Evolutionary conservation across 2,888 invertebrate genomes (phyloP).

Genomic region (Ethmia dodecea): DNA sequence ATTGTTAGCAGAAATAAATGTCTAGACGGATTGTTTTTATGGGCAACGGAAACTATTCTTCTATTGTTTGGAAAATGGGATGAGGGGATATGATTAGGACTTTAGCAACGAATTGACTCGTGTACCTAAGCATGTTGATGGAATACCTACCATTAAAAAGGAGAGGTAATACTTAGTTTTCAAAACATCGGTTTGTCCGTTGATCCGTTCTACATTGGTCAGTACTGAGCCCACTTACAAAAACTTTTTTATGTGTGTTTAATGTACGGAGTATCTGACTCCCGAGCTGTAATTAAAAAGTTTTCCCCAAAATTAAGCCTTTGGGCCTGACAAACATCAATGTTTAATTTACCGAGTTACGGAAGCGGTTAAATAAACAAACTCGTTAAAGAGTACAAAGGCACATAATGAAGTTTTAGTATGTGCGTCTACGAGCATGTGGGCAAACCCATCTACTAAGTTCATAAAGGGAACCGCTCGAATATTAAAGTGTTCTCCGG

Average conservation of each 20-base stretch:
- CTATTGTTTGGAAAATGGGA: too few species aligned
- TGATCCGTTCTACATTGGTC: too few species aligned
- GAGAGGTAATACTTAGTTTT: too few species aligned
- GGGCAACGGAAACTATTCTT: too few species aligned
- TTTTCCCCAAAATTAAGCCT: constrained; percentile 8
- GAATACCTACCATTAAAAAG: too few species aligned
- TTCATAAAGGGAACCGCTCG: constrained; percentile 27
- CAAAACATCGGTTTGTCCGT: too few species aligned
- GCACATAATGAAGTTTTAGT: background rate
- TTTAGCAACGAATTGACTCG: too few species aligned
- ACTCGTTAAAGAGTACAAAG: background rate
- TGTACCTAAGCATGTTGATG: too few species aligned
- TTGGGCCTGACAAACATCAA: constrained; percentile 8
- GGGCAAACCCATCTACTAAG: constrained; percentile 24
- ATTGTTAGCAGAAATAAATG: too few species aligned
- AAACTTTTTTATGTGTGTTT: constrained; percentile 10
- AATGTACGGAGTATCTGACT: background rate
- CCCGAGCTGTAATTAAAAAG: constrained; percentile 12
- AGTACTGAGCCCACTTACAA: too few species aligned
- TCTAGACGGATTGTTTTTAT: too few species aligned
- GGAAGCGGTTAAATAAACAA: constrained; percentile 2
- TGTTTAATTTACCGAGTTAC: constrained; percentile 10
- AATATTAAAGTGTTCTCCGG: constrained; percentile 35
- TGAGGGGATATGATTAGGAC: too few species aligned
- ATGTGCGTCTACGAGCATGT: constrained; percentile 5